A percentile compares a stretch with the other conserved stretches of the same genome.
Evolutionary conservation across 2,797 vertebrate species (phyloP).

Genomic region (Zenarchopterus dispar): DNA sequence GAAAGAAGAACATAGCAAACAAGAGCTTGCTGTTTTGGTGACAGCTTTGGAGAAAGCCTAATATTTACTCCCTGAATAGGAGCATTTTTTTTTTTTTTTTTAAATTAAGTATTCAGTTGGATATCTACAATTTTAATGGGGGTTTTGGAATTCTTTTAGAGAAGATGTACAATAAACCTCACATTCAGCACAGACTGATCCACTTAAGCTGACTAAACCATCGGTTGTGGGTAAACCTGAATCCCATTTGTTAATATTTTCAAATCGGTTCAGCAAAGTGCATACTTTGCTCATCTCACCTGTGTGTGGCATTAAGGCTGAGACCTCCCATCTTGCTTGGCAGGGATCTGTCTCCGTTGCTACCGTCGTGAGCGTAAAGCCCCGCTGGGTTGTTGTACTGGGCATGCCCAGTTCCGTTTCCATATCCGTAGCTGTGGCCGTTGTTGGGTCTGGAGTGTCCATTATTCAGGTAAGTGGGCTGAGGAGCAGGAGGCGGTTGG

Average conservation of each 20-base stretch:
- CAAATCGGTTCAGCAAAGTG: neutral
- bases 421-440: conserved; percentile 63
- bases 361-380: conserved; percentile 79
- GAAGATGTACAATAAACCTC: neutral
- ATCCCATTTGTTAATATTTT: neutral
- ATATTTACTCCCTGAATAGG: neutral
- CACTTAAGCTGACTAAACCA: neutral
- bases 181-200: neutral
- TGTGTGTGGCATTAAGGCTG: conserved; percentile 84
- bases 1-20: neutral
- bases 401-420: conserved; percentile 77
- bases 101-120: neutral
- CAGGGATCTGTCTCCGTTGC: conserved; percentile 81
- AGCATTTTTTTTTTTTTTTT: neutral
- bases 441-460: conserved; percentile 71
- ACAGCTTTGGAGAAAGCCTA: neutral
- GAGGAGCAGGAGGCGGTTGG: conserved; percentile 54
- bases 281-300: conserved; percentile 71
- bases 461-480: conserved; percentile 64
- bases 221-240: neutral
- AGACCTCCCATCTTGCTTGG: conserved; percentile 88
- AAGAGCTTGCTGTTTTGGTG: neutral
- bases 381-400: conserved; percentile 85
- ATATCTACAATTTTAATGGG: neutral
- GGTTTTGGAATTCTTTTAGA: neutral